Evolutionary conservation across 2,888 invertebrate genomes (phyloP).

Genomic region (Caenorhabditis sp.): DNA sequence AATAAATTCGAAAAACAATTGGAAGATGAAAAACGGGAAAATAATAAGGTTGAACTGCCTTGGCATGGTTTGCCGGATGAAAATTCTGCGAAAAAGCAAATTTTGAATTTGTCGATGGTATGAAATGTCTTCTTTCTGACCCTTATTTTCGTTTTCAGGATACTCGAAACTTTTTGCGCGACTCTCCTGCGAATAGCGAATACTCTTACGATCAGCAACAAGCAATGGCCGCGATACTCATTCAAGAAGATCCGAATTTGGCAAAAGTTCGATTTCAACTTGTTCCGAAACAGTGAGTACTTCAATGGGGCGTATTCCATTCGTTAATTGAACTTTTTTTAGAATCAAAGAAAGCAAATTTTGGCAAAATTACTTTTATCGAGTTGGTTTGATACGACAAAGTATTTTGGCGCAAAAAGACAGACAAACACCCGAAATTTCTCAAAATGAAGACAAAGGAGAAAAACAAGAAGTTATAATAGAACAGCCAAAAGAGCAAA

Average conservation of each 20-base stretch:
- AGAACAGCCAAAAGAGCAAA: neutral
- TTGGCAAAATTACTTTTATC: conserved; percentile 99
- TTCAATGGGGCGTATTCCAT: neutral
- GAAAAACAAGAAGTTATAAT: neutral
- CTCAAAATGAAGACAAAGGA: conserved; percentile 10
- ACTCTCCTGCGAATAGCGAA: conserved; percentile 80
- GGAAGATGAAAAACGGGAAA: conserved; percentile 71
- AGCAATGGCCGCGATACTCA: conserved; percentile 88
- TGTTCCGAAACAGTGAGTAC: conserved; percentile 95
- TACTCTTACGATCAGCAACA: conserved; percentile 81
- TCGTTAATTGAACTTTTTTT: conserved; percentile 26
- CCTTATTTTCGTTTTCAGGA: conserved; percentile 78
- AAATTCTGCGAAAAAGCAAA: conserved; percentile 90
- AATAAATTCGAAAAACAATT: conserved; percentile 92
- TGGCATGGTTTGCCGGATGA: conserved; percentile 97
- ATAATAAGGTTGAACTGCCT: conserved; percentile 77
- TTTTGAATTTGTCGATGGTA: conserved; percentile 88
- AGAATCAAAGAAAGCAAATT: conserved; percentile 88
- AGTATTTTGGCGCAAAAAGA: conserved; percentile 75
- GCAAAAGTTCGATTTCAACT: conserved; percentile 98
- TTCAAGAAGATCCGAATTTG: conserved; percentile 92
- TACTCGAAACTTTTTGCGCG: conserved; percentile 93
- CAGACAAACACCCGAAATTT: neutral
- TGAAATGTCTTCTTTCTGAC: conserved; percentile 65
- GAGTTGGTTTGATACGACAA: conserved; percentile 96